Conservation (phyloP, 2,113 vertebrate genomes). For the Potamarius usumacintae region DNA sequence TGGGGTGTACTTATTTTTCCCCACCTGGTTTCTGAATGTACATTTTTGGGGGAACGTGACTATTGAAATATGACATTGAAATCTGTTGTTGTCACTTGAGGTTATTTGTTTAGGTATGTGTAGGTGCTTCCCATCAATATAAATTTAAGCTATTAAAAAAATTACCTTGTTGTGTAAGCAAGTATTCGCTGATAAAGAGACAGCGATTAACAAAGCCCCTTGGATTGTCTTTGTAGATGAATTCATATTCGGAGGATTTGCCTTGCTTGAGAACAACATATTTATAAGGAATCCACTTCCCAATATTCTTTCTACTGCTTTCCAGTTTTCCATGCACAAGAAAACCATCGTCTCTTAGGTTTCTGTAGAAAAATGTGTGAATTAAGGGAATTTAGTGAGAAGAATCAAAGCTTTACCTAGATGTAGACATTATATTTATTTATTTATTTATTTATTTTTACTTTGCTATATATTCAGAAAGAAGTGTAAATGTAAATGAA, state of each 20-base stretch:
- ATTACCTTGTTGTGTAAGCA: constrained; percentile 53
- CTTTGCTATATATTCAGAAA: not conserved
- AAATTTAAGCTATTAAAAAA: not conserved
- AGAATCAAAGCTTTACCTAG: not conserved
- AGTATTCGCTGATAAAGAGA: not conserved
- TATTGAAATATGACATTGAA: no score
- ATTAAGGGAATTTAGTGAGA: not conserved
- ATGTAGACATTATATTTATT: not conserved
- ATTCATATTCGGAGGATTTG: not conserved
- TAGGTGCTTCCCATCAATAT: not conserved
- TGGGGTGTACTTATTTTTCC: no score
- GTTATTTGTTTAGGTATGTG: not conserved
- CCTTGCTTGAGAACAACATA: constrained; percentile 48
- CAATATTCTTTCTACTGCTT: constrained; percentile 30
- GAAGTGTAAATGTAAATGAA: not conserved
- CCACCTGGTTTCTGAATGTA: no score
- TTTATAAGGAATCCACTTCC: constrained; percentile 71
- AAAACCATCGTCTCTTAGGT: constrained; percentile 35
- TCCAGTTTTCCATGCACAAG: constrained; percentile 64
- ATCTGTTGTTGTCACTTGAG: no score
- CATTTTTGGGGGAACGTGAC: no score
- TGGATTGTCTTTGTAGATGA: not conserved
- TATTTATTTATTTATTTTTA: not conserved
- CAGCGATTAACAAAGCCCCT: not conserved
- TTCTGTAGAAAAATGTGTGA: constrained; percentile 49